These are phyloP conservation scores for Tolmerus cingulatus DNA, from an alignment of 2,888 invertebrate species.

Conservation along the genomic window DNA sequence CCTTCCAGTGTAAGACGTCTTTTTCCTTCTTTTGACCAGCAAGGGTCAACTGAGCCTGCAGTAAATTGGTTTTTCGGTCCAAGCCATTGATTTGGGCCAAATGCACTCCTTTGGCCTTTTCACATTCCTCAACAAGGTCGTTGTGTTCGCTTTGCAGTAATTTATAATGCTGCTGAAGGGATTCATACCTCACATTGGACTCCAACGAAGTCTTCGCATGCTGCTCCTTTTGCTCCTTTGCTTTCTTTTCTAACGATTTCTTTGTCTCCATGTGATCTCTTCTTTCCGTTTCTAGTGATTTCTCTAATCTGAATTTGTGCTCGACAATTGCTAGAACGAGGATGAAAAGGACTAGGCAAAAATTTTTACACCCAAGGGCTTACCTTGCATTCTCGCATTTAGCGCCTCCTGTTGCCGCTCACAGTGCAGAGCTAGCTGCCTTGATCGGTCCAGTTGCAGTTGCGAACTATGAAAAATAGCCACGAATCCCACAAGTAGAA, in stretches of 20 bases:
- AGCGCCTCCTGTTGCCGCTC: conserved; percentile 69
- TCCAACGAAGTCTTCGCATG: conserved; percentile 66
- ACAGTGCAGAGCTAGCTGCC: conserved; percentile 66
- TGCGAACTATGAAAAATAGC: conserved; percentile 69
- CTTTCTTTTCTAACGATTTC: conserved; percentile 64
- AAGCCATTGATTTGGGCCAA: conserved; percentile 64
- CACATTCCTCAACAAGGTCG: conserved; percentile 65
- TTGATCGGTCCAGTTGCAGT: conserved; percentile 67
- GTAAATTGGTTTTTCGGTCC: conserved; percentile 64
- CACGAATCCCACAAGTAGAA: conserved; percentile 66
- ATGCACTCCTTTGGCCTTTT: conserved; percentile 64
- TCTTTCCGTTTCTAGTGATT: conserved; percentile 67
- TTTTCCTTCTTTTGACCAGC: conserved; percentile 58
- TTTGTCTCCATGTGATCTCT: conserved; percentile 66
- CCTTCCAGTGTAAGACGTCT: conserved; percentile 63
- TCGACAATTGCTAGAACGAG: conserved; percentile 67
- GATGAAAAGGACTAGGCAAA: not conserved
- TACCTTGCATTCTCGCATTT: conserved; percentile 69
- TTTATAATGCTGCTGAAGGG: conserved; percentile 67
- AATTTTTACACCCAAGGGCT: not conserved
- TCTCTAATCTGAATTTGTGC: conserved; percentile 68
- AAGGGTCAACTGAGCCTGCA: conserved; percentile 65
- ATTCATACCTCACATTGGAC: conserved; percentile 65
- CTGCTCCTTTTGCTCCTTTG: conserved; percentile 65
- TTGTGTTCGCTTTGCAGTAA: conserved; percentile 66